Base-by-base conservation (phyloP, 2,797 vertebrate species). In the Bryconaethiops microstoma region DNA sequence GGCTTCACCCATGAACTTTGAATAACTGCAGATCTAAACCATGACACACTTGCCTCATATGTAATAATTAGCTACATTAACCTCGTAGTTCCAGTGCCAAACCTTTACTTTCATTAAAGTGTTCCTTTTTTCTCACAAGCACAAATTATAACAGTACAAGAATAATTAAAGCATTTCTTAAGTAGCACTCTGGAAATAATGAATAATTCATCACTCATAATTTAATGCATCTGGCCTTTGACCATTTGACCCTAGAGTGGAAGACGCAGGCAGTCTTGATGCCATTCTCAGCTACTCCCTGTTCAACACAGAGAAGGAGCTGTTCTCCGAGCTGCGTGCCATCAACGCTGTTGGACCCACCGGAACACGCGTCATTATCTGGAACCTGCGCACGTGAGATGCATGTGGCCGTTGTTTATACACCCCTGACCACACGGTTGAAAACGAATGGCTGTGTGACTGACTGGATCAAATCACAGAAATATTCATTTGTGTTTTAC, bases 351-450 rank as follows among this genome's bases (percentile, higher is more conserved):
- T 71, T 0, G 75, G 70, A 12, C 19, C 80, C 82, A 96, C 95
- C 5, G 97, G 97, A 85, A 97, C 97, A 10, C 93, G 95, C 77
- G 96, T 99, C 87, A 97, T 99, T 82, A 96, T 98, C 84, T 98
- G 97, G 96, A 98, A 96, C 77, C 93, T 98, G 21, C 93, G 95
- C 89, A 94, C 91, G 96, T 98, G 88, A 88, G 88, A 19, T 42
- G 39, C 35, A 40, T 65, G 35, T 65, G 16, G 60, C 21, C 12
- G 4, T 21, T 60, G 55, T 60, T 10, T 23, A 62, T 12, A 62
- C 13, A 16, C 12, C 4, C 14, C 4, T 62, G 23, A 29, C 29
- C 12, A 0, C 23, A 6, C 5, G 23, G 3, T 13, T 29, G n/a
- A 29, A 29, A 62, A 29, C 21, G 2, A 14, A 7, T 25, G n/a